phyloP scores from a whole-genome alignment of 2,113 vertebrate genomes.

The Rhagologus leucostigma region DNA sequence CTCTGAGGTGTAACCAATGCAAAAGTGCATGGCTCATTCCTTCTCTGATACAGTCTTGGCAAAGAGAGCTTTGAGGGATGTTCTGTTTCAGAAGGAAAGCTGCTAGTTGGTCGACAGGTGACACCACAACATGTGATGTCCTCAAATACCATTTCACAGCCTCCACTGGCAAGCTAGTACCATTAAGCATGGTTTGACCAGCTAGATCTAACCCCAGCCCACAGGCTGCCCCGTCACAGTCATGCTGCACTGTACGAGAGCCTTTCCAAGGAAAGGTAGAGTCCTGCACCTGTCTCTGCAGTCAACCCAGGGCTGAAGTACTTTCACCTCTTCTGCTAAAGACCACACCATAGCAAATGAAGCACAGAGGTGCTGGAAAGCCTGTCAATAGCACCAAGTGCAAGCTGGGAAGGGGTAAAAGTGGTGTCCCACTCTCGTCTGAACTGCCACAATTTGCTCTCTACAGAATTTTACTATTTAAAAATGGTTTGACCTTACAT shows the following conservation, averaged over 20 bases:
- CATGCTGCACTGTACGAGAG: not conserved
- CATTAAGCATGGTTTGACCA: not conserved
- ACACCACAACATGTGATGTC: fast-evolving
- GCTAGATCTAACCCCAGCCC: not conserved
- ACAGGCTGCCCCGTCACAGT: not conserved
- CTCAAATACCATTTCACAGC: not conserved
- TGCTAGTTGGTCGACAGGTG: not conserved
- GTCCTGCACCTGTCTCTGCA: not conserved
- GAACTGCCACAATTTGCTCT: not conserved
- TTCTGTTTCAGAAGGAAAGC: not conserved
- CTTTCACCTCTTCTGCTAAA: not conserved
- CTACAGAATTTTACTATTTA: not conserved
- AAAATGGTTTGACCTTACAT: not conserved
- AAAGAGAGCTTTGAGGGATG: not conserved
- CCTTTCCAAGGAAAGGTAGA: not conserved
- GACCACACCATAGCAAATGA: not conserved
- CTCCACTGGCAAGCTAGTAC: not conserved
- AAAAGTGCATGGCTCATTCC: not conserved
- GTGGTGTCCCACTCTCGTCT: not conserved
- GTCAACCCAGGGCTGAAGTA: not conserved
- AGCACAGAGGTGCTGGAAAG: not conserved
- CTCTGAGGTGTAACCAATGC: not conserved
- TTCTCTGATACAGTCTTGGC: not conserved
- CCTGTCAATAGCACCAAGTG: not conserved
- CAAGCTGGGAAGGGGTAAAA: not conserved